A percentile compares a stretch with the other conserved stretches of the same genome.
Conservation (phyloP, 2,113 vertebrate genomes). For the Pedionomus torquatus region DNA sequence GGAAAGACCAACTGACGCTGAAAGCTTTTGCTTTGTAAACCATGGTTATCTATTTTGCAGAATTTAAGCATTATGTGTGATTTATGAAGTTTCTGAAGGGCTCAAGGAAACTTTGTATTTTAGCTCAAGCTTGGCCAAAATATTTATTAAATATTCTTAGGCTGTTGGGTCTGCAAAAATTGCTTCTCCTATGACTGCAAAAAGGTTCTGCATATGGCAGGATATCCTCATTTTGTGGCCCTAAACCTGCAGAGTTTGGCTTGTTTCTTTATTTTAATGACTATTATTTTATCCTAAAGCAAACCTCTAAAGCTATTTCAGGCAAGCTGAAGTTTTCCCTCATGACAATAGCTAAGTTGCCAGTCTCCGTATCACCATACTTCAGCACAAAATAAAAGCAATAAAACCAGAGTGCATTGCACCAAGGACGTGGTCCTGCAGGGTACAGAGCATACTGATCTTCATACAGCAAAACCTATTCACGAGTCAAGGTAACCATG, state of each 20-base stretch:
- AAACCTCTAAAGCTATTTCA: not conserved
- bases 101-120: not conserved
- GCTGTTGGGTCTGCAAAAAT: not conserved
- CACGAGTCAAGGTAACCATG: not conserved
- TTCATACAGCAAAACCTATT: not conserved
- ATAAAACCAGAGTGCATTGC: not conserved
- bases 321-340: not conserved
- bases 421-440: not conserved
- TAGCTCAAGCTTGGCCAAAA: not conserved
- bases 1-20: conserved; percentile 40
- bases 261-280: not conserved
- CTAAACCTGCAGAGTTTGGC: fast-evolving
- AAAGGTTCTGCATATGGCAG: not conserved
- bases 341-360: not conserved
- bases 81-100: not conserved
- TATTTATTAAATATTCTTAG: not conserved
- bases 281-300: not conserved
- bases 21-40: conserved; percentile 40
- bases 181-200: not conserved
- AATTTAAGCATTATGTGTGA: not conserved
- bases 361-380: not conserved
- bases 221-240: not conserved
- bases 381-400: not conserved
- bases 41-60: not conserved
- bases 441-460: not conserved